These are phyloP conservation scores for Epistrophe grossulariae DNA, from an alignment of 2,888 invertebrate genomes.

Conservation along the genomic window DNA sequence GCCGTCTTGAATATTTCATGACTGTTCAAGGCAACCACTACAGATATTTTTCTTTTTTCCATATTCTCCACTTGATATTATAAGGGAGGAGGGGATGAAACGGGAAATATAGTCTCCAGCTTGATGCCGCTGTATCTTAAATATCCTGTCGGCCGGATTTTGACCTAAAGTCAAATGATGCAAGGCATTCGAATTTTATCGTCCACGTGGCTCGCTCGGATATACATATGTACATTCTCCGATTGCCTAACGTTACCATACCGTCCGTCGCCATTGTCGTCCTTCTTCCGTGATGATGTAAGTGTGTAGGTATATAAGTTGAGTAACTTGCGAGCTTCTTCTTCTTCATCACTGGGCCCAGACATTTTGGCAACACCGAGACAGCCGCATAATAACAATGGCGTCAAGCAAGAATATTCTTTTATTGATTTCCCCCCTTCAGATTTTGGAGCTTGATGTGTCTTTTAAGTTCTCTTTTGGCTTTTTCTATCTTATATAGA, in stretches of 20 bases:
- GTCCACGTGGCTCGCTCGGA: slow-evolving; percentile 7
- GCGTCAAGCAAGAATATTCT: slow-evolving; percentile 59
- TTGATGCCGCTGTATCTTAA: slow-evolving; percentile 13
- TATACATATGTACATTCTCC: neutral
- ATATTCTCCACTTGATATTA: neutral
- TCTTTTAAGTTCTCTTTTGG: slow-evolving; percentile 45
- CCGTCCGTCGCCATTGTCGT: neutral
- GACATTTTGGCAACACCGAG: slow-evolving; percentile 74
- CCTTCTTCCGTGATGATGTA: neutral
- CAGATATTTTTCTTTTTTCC: neutral
- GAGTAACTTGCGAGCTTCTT: slow-evolving; percentile 44
- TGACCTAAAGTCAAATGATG: slow-evolving; percentile 57
- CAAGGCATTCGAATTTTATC: slow-evolving; percentile 39
- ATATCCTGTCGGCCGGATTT: slow-evolving; percentile 18
- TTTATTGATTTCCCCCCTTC: slow-evolving; percentile 64
- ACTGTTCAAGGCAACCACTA: slow-evolving; percentile 9
- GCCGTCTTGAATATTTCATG: slow-evolving; percentile 34
- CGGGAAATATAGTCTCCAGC: slow-evolving; percentile 16
- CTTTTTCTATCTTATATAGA: slow-evolving; percentile 8
- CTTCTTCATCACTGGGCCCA: slow-evolving; percentile 65
- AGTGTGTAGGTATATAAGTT: slow-evolving; percentile 27
- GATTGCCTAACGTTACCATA: neutral
- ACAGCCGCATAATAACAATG: slow-evolving; percentile 74
- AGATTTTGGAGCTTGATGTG: slow-evolving; percentile 46
- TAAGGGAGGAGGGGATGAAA: neutral